Percentiles rank a stretch among this genome's conserved stretches.
These are phyloP conservation scores for Ictidomys tridecemlineatus DNA, from an alignment of 2,113 vertebrate genomes.

Conservation along the genomic window DNA sequence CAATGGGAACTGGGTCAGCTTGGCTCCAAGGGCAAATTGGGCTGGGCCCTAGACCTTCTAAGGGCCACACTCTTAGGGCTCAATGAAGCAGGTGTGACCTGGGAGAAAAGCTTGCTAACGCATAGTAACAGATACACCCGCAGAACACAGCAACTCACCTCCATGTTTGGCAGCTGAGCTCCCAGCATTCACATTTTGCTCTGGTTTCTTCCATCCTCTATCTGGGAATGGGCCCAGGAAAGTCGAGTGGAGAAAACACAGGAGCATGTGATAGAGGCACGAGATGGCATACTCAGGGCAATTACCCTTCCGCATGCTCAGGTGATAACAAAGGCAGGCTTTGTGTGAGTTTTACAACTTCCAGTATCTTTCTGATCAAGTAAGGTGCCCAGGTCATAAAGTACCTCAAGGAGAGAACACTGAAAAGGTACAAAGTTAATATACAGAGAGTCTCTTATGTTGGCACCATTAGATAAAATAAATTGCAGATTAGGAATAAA, in stretches of 20 bases:
- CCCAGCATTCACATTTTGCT: not conserved
- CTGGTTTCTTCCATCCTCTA: not conserved
- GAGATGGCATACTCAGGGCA: not conserved
- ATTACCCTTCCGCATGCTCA: not conserved
- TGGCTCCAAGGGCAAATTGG: too few species aligned
- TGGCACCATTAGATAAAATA: slow-evolving; percentile 48
- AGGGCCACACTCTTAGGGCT: not conserved
- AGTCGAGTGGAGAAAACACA: not conserved
- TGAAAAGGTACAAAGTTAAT: slow-evolving; percentile 60
- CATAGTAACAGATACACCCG: not conserved
- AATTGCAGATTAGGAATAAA: slow-evolving; percentile 46
- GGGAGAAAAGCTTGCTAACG: not conserved
- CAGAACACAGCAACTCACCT: not conserved
- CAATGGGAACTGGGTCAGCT: not conserved
- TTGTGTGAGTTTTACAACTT: slow-evolving; percentile 75
- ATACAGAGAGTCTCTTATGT: not conserved
- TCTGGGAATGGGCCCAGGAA: not conserved
- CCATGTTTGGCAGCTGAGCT: rapidly evolving
- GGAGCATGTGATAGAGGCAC: not conserved
- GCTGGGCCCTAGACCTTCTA: not conserved
- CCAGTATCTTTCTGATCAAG: slow-evolving; percentile 62
- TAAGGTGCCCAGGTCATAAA: slow-evolving; percentile 71
- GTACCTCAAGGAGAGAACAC: not conserved
- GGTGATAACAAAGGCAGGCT: slow-evolving; percentile 71
- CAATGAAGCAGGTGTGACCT: not conserved